Evolutionary conservation across 1,140 invertebrate species (phyloP).

Genomic region (Grapholita molesta): DNA sequence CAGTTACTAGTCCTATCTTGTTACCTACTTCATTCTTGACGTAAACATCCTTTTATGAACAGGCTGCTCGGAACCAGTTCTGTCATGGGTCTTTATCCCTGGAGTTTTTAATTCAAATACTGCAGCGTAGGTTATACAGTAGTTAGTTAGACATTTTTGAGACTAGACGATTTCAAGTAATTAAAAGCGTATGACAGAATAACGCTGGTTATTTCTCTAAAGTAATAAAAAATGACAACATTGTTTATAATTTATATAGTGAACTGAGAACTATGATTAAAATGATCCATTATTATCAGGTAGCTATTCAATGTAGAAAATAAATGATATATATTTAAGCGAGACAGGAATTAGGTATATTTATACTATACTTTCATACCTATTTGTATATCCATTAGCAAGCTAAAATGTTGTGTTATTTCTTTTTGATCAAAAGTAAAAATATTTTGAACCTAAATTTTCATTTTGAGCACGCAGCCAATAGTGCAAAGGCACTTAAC

Average conservation of each 20-base stretch:
- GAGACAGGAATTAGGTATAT: neutral
- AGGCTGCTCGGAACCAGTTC: neutral
- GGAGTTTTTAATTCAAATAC: neutral
- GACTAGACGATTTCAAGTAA: no score
- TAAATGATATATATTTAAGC: no score
- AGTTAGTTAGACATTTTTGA: neutral
- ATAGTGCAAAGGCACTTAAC: conserved; percentile 53
- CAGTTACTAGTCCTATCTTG: neutral
- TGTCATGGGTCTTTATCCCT: neutral
- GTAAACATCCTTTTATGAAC: neutral
- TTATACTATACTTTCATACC: neutral
- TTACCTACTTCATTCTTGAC: neutral
- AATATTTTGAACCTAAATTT: conserved; percentile 2
- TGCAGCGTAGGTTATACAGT: neutral
- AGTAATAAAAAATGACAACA: no score
- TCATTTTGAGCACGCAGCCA: conserved; percentile 31
- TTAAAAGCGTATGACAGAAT: no score
- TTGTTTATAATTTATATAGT: no score
- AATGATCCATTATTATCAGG: no score
- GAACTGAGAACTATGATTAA: no score
- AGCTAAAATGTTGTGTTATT: neutral
- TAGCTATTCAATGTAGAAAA: no score
- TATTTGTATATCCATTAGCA: neutral
- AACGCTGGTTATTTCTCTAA: no score
- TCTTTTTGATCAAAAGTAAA: neutral